Evolutionary conservation across 2,888 invertebrate species (phyloP).

Genomic region (Eumacrocentrus americanus): DNA sequence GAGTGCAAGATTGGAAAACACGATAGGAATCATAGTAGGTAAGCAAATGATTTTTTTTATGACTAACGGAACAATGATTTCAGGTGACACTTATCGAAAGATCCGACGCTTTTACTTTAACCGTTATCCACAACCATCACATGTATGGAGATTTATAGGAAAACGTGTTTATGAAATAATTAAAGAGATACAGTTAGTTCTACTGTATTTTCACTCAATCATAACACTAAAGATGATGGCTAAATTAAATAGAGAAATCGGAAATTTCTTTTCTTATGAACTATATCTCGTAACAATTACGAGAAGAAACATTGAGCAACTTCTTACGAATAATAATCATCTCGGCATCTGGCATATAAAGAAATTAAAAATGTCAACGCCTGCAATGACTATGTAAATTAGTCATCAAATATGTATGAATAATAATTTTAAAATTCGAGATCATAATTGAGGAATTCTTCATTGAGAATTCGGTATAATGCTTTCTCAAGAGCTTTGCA

Average conservation of each 20-base stretch:
- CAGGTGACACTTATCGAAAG: neutral
- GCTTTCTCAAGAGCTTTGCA: no score
- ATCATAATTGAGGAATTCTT: neutral
- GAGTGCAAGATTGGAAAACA: conserved; percentile 20
- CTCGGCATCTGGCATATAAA: neutral
- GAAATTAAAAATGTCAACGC: neutral
- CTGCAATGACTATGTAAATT: no score
- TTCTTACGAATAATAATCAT: neutral
- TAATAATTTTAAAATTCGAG: no score
- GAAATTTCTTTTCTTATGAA: neutral
- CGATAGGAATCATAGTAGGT: conserved; percentile 14
- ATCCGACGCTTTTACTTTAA: neutral
- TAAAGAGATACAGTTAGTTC: no score
- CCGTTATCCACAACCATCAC: no score
- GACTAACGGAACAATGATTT: neutral
- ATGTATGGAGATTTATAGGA: no score
- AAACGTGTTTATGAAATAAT: no score
- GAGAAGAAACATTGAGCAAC: neutral
- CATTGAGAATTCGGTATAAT: no score
- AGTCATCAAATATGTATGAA: no score
- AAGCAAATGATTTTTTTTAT: neutral
- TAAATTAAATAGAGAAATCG: neutral
- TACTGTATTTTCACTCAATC: neutral
- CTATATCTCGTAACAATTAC: neutral
- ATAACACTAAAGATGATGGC: neutral